Evolutionary conservation across 1,140 invertebrate species (phyloP).

Genomic region (Plutomurus gul): DNA sequence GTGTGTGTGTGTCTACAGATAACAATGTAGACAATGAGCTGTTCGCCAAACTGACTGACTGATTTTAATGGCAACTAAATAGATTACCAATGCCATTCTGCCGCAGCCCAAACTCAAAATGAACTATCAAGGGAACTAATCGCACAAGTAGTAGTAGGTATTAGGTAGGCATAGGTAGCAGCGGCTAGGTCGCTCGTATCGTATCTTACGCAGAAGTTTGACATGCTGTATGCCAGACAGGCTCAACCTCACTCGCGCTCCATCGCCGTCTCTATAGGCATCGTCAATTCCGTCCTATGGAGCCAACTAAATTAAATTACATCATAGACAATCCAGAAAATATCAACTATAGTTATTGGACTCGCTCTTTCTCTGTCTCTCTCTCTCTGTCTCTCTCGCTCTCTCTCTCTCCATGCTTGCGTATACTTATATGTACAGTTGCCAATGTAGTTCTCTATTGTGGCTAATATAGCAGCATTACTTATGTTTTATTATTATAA

Average conservation of each 20-base stretch:
- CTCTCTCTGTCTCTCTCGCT: no score
- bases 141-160: not conserved
- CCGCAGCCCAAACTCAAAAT: conserved; percentile 4
- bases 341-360: conserved; percentile 9
- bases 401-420: no score
- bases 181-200: no score
- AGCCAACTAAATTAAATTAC: conserved; percentile 19
- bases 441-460: conserved; percentile 1
- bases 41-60: conserved; percentile 16
- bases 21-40: conserved; percentile 21
- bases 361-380: no score
- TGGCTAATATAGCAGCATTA: not conserved
- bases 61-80: conserved; percentile 1
- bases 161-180: no score
- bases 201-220: not conserved
- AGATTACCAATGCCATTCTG: conserved; percentile 17
- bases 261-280: not conserved
- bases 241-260: not conserved
- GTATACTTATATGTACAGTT: not conserved
- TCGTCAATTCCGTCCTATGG: not conserved
- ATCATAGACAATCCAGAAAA: conserved; percentile 24
- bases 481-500: conserved; percentile 19
- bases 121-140: conserved; percentile 13
- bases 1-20: no score
- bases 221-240: not conserved